Percentiles rank a stretch among this genome's conserved stretches.
Conservation (phyloP, 64 coral and sea anemone genomes). For the Pocillopora verrucosa region DNA sequence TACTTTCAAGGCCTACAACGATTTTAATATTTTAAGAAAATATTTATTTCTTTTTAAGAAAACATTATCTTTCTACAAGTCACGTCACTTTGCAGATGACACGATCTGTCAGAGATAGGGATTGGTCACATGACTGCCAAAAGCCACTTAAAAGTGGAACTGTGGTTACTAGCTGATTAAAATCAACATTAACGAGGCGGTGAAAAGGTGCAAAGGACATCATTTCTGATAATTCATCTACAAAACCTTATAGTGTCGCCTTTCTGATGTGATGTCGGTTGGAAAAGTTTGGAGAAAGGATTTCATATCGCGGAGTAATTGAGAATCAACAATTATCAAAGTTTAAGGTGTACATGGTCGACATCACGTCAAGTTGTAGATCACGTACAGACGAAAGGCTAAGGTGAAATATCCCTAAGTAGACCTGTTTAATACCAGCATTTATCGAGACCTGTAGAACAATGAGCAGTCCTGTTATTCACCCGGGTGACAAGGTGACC, state of each 20-base stretch:
- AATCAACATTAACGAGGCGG: conserved; percentile 8
- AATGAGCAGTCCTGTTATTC: conserved; percentile 20
- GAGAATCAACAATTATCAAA: neutral
- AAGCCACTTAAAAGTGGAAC: neutral
- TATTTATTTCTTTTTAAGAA: conserved; percentile 2
- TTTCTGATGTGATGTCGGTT: neutral
- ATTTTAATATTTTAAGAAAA: neutral
- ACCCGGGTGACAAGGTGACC: conserved; percentile 14
- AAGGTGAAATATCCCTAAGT: neutral
- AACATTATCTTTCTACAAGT: conserved; percentile 16
- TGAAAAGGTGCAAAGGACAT: neutral
- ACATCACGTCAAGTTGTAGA: neutral
- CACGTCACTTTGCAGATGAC: neutral
- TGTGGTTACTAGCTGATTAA: neutral
- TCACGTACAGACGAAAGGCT: neutral
- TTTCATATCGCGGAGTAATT: neutral
- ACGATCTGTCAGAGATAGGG: neutral
- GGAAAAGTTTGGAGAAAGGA: neutral
- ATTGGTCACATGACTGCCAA: neutral
- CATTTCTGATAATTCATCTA: neutral
- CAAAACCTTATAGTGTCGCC: neutral
- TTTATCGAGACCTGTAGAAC: neutral
- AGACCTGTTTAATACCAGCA: neutral
- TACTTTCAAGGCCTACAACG: neutral
- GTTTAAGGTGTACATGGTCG: neutral